phyloP scores from a whole-genome alignment of 2,797 vertebrate species.

The Amniataba percoides region DNA sequence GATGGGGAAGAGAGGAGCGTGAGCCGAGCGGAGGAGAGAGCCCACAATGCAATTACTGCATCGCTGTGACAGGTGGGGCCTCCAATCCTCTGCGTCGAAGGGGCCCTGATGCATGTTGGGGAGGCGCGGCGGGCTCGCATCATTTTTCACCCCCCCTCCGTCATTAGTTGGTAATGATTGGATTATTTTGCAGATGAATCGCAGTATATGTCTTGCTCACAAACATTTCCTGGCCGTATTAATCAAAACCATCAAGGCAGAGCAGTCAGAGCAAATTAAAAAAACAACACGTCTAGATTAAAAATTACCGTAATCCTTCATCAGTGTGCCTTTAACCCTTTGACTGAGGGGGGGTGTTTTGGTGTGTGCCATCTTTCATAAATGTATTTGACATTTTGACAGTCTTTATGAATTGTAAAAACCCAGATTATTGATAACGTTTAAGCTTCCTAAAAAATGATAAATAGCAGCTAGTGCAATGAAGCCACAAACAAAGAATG shows the following conservation, averaged over 20 bases:
- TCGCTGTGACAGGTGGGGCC: conserved; percentile 89
- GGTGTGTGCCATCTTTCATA: conserved; percentile 46
- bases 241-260: conserved; percentile 99
- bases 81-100: conserved; percentile 86
- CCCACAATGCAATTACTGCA: conserved; percentile 91
- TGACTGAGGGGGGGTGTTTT: conserved; percentile 35
- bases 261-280: conserved; percentile 95
- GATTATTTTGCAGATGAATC: conserved; percentile 99
- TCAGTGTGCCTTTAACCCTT: conserved; percentile 91
- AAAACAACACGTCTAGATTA: conserved; percentile 95
- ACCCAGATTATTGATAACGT: conserved; percentile 28
- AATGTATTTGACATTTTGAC: conserved; percentile 57
- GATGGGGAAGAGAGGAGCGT: conserved; percentile 76
- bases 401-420: conserved; percentile 34
- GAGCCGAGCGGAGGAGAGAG: conserved; percentile 86
- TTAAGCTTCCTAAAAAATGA: conserved; percentile 14
- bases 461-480: background rate
- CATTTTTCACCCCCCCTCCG: conserved; percentile 95
- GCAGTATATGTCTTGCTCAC: conserved; percentile 98
- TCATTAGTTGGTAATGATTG: conserved; percentile 99
- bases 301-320: conserved; percentile 96
- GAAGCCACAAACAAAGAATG: background rate
- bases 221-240: conserved; percentile 97
- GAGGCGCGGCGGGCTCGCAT: conserved; percentile 89
- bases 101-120: conserved; percentile 89